Evolutionary conservation across 1,140 invertebrate genomes (phyloP).

Genomic region (Sarcophaga peregrina): DNA sequence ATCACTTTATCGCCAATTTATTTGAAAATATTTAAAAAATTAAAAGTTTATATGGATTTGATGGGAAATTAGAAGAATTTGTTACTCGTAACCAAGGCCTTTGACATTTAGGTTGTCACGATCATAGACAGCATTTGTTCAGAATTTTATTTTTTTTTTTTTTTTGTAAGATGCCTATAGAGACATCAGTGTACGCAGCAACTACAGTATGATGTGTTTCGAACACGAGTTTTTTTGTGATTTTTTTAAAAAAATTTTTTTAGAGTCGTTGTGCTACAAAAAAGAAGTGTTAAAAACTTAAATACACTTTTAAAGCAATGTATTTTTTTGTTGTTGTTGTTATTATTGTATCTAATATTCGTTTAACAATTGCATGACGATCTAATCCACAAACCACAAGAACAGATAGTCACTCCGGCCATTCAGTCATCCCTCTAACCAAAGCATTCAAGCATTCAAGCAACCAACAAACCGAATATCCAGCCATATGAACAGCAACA

Average conservation of each 20-base stretch:
- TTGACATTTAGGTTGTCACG: too few species aligned
- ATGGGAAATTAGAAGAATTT: too few species aligned
- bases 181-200: not conserved
- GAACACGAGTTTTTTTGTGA: not conserved
- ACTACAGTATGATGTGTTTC: too few species aligned
- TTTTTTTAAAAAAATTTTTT: not conserved
- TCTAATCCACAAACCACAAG: not conserved
- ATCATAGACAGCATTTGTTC: too few species aligned
- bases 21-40: too few species aligned
- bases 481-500: not conserved
- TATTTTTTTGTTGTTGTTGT: not conserved
- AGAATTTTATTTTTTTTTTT: too few species aligned
- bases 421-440: too few species aligned
- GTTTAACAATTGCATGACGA: slow-evolving; percentile 2
- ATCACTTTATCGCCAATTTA: too few species aligned
- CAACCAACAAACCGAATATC: not conserved
- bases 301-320: slow-evolving; percentile 9
- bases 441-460: not conserved
- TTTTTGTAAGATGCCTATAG: not conserved
- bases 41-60: too few species aligned
- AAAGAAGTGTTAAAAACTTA: slow-evolving; percentile 6
- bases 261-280: not conserved
- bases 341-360: not conserved
- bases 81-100: too few species aligned
- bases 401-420: too few species aligned